These are phyloP conservation scores for Halichoeres trimaculatus DNA, from an alignment of 2,113 vertebrate genomes.

Conservation along the genomic window DNA sequence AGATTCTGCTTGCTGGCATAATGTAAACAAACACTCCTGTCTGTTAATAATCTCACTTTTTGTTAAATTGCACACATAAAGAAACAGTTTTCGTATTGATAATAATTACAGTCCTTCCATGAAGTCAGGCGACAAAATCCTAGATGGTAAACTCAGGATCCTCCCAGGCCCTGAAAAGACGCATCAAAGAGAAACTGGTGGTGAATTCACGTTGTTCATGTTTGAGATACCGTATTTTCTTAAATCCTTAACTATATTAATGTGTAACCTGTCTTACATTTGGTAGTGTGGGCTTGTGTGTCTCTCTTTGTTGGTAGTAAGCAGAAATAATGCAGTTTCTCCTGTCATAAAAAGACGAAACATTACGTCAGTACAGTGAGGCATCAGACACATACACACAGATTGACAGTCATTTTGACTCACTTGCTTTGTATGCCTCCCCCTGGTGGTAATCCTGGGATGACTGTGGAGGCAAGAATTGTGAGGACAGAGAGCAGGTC, in stretches of 20 bases:
- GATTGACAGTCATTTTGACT: slow-evolving; percentile 34
- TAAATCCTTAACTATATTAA: neutral
- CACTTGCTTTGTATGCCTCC: slow-evolving; percentile 89
- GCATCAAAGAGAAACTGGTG: slow-evolving; percentile 7
- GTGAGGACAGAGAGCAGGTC: slow-evolving; percentile 84
- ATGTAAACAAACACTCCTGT: slow-evolving; percentile 61
- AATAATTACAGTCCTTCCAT: slow-evolving; percentile 52
- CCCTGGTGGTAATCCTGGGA: slow-evolving; percentile 86
- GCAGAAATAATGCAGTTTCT: slow-evolving; percentile 85
- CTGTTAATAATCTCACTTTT: slow-evolving; percentile 45
- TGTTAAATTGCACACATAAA: slow-evolving; percentile 56
- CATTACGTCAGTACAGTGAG: neutral
- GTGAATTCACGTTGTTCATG: neutral
- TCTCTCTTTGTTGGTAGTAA: slow-evolving; percentile 83
- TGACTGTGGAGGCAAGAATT: slow-evolving; percentile 79
- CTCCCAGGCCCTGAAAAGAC: slow-evolving; percentile 60
- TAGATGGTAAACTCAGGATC: slow-evolving; percentile 48
- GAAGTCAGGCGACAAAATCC: slow-evolving; percentile 8
- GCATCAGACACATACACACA: neutral
- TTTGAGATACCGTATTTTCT: neutral
- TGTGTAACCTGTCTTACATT: slow-evolving; percentile 68
- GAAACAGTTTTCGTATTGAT: slow-evolving; percentile 50
- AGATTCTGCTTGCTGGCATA: slow-evolving; percentile 49
- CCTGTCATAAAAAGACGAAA: slow-evolving; percentile 67
- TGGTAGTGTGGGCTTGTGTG: slow-evolving; percentile 65